Evolutionary conservation across 2,888 invertebrate species (phyloP), one percentile per base, ranked within the genome.

Genomic region (Leptopilina drosophilae): DNA sequence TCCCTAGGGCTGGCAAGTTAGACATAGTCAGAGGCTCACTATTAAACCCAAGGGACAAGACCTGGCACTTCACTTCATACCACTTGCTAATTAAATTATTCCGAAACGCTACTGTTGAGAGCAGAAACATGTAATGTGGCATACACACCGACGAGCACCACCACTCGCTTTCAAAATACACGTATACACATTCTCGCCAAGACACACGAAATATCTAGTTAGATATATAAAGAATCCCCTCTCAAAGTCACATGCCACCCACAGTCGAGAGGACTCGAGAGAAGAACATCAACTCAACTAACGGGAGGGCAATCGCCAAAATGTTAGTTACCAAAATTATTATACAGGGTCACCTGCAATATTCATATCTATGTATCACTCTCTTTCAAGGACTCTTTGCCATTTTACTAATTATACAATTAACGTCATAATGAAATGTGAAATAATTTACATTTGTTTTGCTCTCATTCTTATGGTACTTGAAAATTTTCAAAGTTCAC

Each of bases 41-140:
- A 89, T 90, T 90, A 90, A 89, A 81, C 90, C 90, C 90, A 85
- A 81, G 90, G 90, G 90, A 89, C 87, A 87, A 87, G 88, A 87
- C 88, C 86, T 85, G 84, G 85, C 89, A 88, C 88, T 90, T 88
- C 87, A 80, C 87, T 88, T 84, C 80, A 82, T 86, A 81, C 87
- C 79, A 82, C 83, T 84, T 85, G 84, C 89, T 90, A 90, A 90
- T 90, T 90, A 90, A 90, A 90, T 90, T 90, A 90, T 89, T 87
- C 88, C 85, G 84, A 87, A 89, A 87, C 85, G 85, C 82, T 82
- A 82, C 85, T 81, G 82, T 81, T 78, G 77, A 76, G 79, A 80
- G 69, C 77, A 75, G 64, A 73, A 80, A 64, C 78, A 77, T 76
- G 80, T 64, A 66, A 75, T 62, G 76, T 77, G 78, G 77, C n/a